Conservation (phyloP, 1,140 invertebrate genomes). For the Lethrus apterus region DNA sequence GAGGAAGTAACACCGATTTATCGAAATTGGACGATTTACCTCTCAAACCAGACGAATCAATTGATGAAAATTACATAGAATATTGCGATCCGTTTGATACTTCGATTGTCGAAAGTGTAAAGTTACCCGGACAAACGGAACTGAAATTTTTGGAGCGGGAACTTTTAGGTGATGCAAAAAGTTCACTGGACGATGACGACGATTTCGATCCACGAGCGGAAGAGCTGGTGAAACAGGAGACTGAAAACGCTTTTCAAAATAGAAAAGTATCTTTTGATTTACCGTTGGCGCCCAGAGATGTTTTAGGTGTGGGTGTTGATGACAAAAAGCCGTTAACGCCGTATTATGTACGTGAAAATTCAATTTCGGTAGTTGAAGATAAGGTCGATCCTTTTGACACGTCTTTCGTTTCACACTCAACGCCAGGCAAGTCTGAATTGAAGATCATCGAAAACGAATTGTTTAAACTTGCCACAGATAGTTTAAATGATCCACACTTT, state of each 20-base stretch:
- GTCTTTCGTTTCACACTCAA: slow-evolving; percentile 48
- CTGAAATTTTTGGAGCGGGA: slow-evolving; percentile 72
- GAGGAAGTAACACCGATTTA: slow-evolving; percentile 67
- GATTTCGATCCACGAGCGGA: slow-evolving; percentile 62
- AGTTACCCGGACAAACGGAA: slow-evolving; percentile 67
- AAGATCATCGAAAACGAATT: slow-evolving; percentile 54
- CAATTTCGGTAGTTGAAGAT: slow-evolving; percentile 49
- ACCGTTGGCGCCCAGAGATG: slow-evolving; percentile 41
- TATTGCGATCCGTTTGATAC: slow-evolving; percentile 83
- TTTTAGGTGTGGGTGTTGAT: slow-evolving; percentile 44
- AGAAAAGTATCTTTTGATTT: slow-evolving; percentile 61
- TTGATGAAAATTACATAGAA: slow-evolving; percentile 46
- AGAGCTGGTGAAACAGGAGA: slow-evolving; percentile 25
- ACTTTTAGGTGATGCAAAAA: slow-evolving; percentile 48
- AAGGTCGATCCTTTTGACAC: slow-evolving; percentile 61
- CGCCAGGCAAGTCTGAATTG: slow-evolving; percentile 53
- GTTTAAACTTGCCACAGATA: slow-evolving; percentile 51
- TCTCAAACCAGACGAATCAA: slow-evolving; percentile 50
- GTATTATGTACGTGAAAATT: slow-evolving; percentile 58
- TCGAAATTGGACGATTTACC: slow-evolving; percentile 60
- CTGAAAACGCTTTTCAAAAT: too few species aligned
- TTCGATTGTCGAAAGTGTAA: slow-evolving; percentile 60
- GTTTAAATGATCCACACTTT: slow-evolving; percentile 54
- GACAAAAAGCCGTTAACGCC: slow-evolving; percentile 68
- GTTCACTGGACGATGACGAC: slow-evolving; percentile 40